phyloP scores from a whole-genome alignment of 2,113 vertebrate species.

The Elgaria multicarinata region DNA sequence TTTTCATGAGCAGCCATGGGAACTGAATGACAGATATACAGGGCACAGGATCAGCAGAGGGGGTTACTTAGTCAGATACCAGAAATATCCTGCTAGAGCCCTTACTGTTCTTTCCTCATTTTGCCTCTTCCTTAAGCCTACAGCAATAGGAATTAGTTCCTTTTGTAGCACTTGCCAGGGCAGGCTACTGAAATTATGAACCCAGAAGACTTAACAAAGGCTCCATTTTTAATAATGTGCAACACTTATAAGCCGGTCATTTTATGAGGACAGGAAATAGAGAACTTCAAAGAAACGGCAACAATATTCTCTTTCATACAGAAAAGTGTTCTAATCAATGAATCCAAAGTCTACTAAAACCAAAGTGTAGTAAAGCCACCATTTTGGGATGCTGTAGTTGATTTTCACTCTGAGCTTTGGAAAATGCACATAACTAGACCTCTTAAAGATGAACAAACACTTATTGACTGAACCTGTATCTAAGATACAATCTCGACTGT shows the following conservation, averaged over 20 bases:
- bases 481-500: background rate
- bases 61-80: conserved; percentile 15
- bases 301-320: background rate
- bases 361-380: background rate
- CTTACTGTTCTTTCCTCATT: background rate
- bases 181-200: conserved; percentile 14
- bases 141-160: conserved; percentile 21
- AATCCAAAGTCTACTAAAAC: background rate
- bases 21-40: conserved; percentile 1
- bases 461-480: background rate
- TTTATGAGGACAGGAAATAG: background rate
- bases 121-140: conserved; percentile 10
- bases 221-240: background rate
- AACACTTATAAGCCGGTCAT: background rate
- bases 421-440: background rate
- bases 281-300: background rate
- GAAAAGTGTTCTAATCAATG: background rate
- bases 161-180: conserved; percentile 1
- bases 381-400: background rate
- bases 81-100: background rate
- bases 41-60: background rate
- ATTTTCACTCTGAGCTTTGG: background rate
- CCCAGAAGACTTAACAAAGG: background rate
- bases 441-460: background rate
- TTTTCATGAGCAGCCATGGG: conserved; percentile 3